Conservation (phyloP, 2,797 vertebrate genomes). For the Neostethus bicornis region DNA sequence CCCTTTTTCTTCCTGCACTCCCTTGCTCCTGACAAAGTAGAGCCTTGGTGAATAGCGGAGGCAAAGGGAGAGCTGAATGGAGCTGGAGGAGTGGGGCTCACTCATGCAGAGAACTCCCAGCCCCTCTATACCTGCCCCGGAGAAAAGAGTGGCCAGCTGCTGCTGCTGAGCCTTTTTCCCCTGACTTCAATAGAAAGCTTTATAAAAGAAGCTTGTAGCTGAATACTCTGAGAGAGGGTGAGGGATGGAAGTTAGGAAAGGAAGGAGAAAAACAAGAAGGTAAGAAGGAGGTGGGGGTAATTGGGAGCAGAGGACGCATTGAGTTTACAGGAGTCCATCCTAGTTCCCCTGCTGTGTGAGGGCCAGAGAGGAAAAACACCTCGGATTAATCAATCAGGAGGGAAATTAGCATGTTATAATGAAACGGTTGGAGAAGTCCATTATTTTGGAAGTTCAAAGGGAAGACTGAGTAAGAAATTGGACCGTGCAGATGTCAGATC, state of each 20-base stretch:
- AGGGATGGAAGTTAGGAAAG: conserved; percentile 64
- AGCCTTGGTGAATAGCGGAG: conserved; percentile 67
- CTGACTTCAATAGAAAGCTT: conserved; percentile 73
- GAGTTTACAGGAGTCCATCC: conserved; percentile 53
- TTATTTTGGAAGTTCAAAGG: conserved; percentile 75
- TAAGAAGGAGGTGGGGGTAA: conserved; percentile 11
- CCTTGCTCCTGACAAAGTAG: conserved; percentile 73
- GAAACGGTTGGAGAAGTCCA: conserved; percentile 67
- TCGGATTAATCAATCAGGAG: conserved; percentile 79
- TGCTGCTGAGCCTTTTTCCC: conserved; percentile 73
- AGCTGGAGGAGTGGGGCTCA: conserved; percentile 68
- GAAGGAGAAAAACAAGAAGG: conserved; percentile 26
- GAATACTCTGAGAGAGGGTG: conserved; percentile 63
- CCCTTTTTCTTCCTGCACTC: conserved; percentile 54
- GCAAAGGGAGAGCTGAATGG: conserved; percentile 70
- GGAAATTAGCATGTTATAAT: conserved; percentile 81
- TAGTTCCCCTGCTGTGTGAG: conserved; percentile 53
- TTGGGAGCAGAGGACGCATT: conserved; percentile 39
- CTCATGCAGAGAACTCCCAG: conserved; percentile 79
- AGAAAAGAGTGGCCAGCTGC: conserved; percentile 80
- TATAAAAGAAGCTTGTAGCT: conserved; percentile 76
- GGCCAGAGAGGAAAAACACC: conserved; percentile 60
- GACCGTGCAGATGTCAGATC: conserved; percentile 54
- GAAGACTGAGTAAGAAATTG: conserved; percentile 61
- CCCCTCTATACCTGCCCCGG: conserved; percentile 72